Base-by-base conservation (phyloP, 2,888 invertebrate species). In the Cyclophora albipunctata region DNA sequence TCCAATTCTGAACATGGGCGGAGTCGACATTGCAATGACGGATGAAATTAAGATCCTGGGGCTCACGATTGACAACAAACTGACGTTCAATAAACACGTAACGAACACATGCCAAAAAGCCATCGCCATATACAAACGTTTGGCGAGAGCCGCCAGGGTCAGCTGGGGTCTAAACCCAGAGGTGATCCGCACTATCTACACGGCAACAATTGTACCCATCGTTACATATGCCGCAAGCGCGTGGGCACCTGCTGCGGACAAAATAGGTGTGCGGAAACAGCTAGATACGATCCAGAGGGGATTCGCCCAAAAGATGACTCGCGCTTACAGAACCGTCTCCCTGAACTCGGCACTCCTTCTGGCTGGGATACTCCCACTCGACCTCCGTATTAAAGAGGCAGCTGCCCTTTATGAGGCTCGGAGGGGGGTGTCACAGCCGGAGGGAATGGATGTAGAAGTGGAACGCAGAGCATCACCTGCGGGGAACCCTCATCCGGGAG, bases 361-460 rank as follows among this genome's bases (percentile, higher is more conserved):
- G 5, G 50, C 58, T 1, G 58, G 58, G 45, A 34, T 62, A n/a
- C 56, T 61, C 2, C 59, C 62, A 5, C 50, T 62, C 0, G 59
- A 59, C 51, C 50, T 62, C 1, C 37, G 60, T 0, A 45, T 59
- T 4, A 45, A 37, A 1, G 63, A 66, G 40, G 52, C 48, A 7
- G 55, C 56, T 4, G 5, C 3, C 5, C 43, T 61, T 5, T 63
- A 60, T 35, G 55, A 54, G 47, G 52, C 49, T 2, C 61, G 45
- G 47, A 59, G 46, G 34, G 59, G 60, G 6, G n/a, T 45, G 4
- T 4, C 49, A 6, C 49, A 2, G 48, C 34, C 6, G 5, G 47
- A 6, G 7, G n/a, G 58, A 5, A 54, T 47, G 3, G 63, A 52
- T 3, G 7, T 53, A 5, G 52, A 58, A 43, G 34, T 62, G 0